These are phyloP conservation scores for Planococcus citri DNA, from an alignment of 1,140 invertebrate species.

Conservation along the genomic window DNA sequence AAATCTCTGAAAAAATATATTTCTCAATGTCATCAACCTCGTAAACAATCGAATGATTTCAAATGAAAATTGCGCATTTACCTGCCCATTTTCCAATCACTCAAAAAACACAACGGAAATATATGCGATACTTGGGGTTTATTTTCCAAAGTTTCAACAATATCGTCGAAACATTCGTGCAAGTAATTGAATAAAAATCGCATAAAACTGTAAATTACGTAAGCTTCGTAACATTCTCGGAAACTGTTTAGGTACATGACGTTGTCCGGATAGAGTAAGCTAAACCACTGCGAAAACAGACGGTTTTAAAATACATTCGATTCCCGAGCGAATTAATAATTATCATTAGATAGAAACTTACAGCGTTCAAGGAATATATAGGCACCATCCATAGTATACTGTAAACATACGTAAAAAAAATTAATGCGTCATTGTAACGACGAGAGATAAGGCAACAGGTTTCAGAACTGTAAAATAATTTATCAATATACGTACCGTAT, in stretches of 20 bases:
- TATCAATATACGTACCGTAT: slow-evolving; percentile 51
- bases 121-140: slow-evolving; percentile 74
- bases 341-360: no score
- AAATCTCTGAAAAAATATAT: slow-evolving; percentile 48
- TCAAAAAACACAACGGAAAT: slow-evolving; percentile 71
- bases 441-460: background rate
- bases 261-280: slow-evolving; percentile 62
- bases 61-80: background rate
- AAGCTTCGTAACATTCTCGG: slow-evolving; percentile 90
- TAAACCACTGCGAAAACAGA: slow-evolving; percentile 56
- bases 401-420: slow-evolving; percentile 23
- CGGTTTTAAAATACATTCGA: slow-evolving; percentile 14
- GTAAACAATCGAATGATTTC: background rate
- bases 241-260: slow-evolving; percentile 85
- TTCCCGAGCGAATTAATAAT: background rate
- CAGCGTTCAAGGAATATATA: slow-evolving; percentile 85
- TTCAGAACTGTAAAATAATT: background rate
- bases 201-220: slow-evolving; percentile 98
- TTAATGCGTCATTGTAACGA: background rate
- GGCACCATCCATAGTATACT: slow-evolving; percentile 97
- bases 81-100: slow-evolving; percentile 73
- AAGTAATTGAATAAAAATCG: slow-evolving; percentile 84
- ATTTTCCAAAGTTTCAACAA: slow-evolving; percentile 66
- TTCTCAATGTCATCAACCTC: background rate
- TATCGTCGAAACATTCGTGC: slow-evolving; percentile 59